phyloP scores from a whole-genome alignment of 2,113 vertebrate species.

The Sceloporus undulatus region DNA sequence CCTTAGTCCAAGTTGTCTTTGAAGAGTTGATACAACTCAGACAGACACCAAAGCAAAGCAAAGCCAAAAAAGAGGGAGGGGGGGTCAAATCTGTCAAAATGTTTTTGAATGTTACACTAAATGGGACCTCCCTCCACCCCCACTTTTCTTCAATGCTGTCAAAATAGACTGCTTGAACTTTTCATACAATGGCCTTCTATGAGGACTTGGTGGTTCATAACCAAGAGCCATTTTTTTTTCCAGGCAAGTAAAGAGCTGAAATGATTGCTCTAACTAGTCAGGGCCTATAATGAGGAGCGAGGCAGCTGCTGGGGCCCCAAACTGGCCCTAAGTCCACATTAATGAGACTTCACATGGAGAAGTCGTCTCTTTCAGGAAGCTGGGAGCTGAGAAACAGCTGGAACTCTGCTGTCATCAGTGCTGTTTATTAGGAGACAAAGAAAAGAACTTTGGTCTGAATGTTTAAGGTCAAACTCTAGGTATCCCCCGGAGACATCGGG shows the following conservation, averaged over 20 bases:
- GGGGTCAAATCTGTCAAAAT: slow-evolving; percentile 34
- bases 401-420: slow-evolving; percentile 44
- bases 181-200: slow-evolving; percentile 32
- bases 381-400: slow-evolving; percentile 53
- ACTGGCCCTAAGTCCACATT: slow-evolving; percentile 58
- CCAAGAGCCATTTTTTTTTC: slow-evolving; percentile 23
- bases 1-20: slow-evolving; percentile 20
- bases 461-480: slow-evolving; percentile 68
- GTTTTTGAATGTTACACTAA: slow-evolving; percentile 41
- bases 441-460: slow-evolving; percentile 60
- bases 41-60: slow-evolving; percentile 13
- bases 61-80: not conserved
- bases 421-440: slow-evolving; percentile 72
- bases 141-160: not conserved
- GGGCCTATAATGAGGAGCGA: slow-evolving; percentile 50
- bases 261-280: slow-evolving; percentile 69
- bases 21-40: slow-evolving; percentile 12
- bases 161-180: slow-evolving; percentile 15
- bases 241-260: slow-evolving; percentile 47
- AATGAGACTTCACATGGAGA: slow-evolving; percentile 71
- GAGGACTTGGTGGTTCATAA: slow-evolving; percentile 28
- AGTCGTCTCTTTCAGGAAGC: slow-evolving; percentile 42
- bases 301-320: slow-evolving; percentile 36
- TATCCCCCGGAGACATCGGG: slow-evolving; percentile 57
- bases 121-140: slow-evolving; percentile 5